Conservation (phyloP, 2,797 vertebrate species). For the Centroberyx gerrardi region DNA sequence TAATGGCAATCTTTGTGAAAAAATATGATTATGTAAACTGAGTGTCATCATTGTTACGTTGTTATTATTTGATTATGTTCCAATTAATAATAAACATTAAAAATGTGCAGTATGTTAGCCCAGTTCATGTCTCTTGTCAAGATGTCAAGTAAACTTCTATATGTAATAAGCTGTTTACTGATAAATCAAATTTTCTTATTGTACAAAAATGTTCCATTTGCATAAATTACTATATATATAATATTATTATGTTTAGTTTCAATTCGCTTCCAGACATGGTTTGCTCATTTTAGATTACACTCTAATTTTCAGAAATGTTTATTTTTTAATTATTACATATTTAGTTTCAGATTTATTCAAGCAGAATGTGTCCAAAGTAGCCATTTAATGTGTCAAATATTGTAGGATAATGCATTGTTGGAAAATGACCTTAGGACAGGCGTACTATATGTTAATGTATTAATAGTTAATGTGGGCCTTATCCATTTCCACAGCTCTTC, state of each 20-base stretch:
- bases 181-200: background rate
- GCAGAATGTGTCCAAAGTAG: background rate
- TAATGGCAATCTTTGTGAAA: conserved; percentile 80
- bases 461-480: background rate
- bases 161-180: conserved; percentile 3
- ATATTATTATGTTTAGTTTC: background rate
- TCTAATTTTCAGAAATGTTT: background rate
- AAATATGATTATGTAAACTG: conserved; percentile 78
- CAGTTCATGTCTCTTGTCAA: conserved; percentile 17
- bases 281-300: background rate
- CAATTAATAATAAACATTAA: conserved; percentile 86
- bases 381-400: background rate
- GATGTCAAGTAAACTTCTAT: background rate
- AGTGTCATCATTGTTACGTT: conserved; percentile 84
- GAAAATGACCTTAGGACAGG: background rate
- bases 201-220: background rate
- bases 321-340: background rate
- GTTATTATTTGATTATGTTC: conserved; percentile 82
- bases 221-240: conserved; percentile 6
- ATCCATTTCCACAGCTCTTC: background rate
- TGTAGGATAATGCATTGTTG: background rate
- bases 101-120: conserved; percentile 59
- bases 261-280: background rate
- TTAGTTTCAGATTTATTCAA: background rate
- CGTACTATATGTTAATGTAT: background rate